phyloP scores from a whole-genome alignment of 2,113 vertebrate species.

The Ariopsis seemanni region DNA sequence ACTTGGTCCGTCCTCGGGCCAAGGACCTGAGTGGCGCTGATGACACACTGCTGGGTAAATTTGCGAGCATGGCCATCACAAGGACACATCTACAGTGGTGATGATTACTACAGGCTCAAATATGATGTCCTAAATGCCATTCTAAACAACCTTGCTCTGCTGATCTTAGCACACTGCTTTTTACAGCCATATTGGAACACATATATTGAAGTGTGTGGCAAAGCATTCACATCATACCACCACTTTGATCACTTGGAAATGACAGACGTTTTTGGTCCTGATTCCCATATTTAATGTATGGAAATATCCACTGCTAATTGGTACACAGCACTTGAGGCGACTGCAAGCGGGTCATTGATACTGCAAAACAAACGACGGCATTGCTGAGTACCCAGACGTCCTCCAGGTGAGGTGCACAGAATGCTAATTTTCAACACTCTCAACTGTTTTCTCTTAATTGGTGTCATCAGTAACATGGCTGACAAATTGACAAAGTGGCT shows the following conservation, averaged over 20 bases:
- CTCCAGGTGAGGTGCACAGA: conserved; percentile 42
- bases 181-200: conserved; percentile 24
- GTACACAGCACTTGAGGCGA: conserved; percentile 49
- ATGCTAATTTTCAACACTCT: conserved; percentile 69
- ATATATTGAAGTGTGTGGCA: not conserved
- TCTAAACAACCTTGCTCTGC: conserved; percentile 38
- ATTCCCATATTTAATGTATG: conserved; percentile 62
- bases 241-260: conserved; percentile 53
- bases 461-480: conserved; percentile 71
- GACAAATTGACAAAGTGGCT: conserved; percentile 63
- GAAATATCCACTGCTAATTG: conserved; percentile 61
- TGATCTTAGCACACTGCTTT: conserved; percentile 26
- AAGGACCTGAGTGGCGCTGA: conserved; percentile 41
- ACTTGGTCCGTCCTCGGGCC: conserved; percentile 52
- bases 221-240: conserved; percentile 23
- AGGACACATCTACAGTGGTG: conserved; percentile 42
- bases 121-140: conserved; percentile 41
- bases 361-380: conserved; percentile 24
- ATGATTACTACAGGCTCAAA: conserved; percentile 45
- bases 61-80: conserved; percentile 44
- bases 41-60: conserved; percentile 51
- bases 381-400: conserved; percentile 6
- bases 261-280: conserved; percentile 25
- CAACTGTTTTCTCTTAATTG: conserved; percentile 74
- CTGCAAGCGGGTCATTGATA: conserved; percentile 60